Base-by-base conservation (phyloP, 1,140 invertebrate genomes). In the Sinella curviseta region DNA sequence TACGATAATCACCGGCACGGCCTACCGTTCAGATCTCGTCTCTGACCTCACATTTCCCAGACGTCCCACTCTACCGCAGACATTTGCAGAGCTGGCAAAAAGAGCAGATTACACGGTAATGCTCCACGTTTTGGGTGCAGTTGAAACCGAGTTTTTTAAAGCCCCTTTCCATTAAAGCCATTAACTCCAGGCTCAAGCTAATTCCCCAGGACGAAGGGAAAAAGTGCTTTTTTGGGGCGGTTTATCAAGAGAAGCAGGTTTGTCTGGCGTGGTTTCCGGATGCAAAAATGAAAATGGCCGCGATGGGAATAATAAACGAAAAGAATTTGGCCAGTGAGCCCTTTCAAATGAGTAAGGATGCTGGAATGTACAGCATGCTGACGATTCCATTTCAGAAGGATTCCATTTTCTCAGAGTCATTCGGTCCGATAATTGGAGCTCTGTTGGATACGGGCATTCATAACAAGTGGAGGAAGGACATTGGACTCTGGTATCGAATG, bases 1-100 rank as follows among this genome's bases (percentile, higher is more conserved):
- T 24, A 79, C 74, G 8, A 79, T 79, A 20, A 35, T 67, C 8
- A 76, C 73, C 34, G 55, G 78, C 3, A 79, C 48, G 0, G 78
- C 67, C 1, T 76, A 76, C 24, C 74, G 74, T 17, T 36, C 36
- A 14, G 73, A 76, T 75, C 55, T 79, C 20, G 39, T 67, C 0
- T 76, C 73, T 1, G 75, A 54, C 24, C 74, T 79, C 0, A 74
- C 73, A 3, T 75, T 79, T 20, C 78, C 78, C 0, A 33, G 28
- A n/a, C 20, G 31, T 39, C 30, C 39, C 36, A 33, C 4, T 1
- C 39, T 79, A 17, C 78, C 78, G 14, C 33, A 26, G 34, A 79
- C 73, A 1, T 79, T 57, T 34, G 3, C 17, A 1, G 73, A 75
- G 14, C 74, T 79, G 2, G 70, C 70, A 30, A 17, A 8, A 14